A percentile compares a stretch with the other conserved stretches of the same genome.
phyloP scores from a whole-genome alignment of 2,797 vertebrate species.

The Tapera naevia region DNA sequence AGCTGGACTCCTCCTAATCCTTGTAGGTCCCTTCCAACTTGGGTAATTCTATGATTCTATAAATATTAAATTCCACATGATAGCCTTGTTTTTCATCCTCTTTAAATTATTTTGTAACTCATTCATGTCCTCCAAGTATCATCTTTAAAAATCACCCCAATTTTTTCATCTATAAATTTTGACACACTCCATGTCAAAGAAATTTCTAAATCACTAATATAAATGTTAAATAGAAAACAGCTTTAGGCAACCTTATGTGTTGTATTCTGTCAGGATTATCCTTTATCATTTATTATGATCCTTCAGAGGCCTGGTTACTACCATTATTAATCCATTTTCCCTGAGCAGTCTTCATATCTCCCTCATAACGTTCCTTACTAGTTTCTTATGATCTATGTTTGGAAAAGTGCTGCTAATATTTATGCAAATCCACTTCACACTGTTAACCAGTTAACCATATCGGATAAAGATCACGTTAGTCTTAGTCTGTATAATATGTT shows the following conservation, averaged over 20 bases:
- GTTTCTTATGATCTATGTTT: background rate
- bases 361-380: background rate
- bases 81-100: background rate
- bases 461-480: slow-evolving; percentile 4
- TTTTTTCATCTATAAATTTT: slow-evolving; percentile 39
- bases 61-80: background rate
- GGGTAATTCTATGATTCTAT: no score
- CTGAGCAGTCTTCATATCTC: slow-evolving; percentile 16
- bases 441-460: slow-evolving; percentile 26
- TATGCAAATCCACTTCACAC: slow-evolving; percentile 38
- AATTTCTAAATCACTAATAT: slow-evolving; percentile 60
- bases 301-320: slow-evolving; percentile 3
- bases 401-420: slow-evolving; percentile 26
- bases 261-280: background rate
- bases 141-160: background rate
- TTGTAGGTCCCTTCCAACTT: no score
- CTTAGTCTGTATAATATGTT: background rate
- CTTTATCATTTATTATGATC: slow-evolving; percentile 1
- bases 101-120: slow-evolving; percentile 2
- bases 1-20: no score
- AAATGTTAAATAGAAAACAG: slow-evolving; percentile 45
- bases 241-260: background rate
- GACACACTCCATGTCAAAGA: slow-evolving; percentile 1
- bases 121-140: background rate
- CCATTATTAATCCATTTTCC: slow-evolving; percentile 8